Base-by-base conservation (phyloP, 2,888 invertebrate species). In the Acrobeloides nanus region DNA sequence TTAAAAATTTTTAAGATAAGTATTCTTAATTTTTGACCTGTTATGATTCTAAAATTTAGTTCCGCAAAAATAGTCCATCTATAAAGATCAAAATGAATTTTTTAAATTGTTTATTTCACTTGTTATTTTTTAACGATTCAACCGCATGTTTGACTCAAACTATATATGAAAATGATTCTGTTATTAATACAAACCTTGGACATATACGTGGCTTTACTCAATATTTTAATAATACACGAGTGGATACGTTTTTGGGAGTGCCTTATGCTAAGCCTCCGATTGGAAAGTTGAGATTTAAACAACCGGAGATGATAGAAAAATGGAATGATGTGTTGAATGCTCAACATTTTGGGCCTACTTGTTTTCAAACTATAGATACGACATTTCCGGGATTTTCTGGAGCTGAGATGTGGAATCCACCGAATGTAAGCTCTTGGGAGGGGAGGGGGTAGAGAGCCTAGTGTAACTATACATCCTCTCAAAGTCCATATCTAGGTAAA, bases 401-500 rank as follows among this genome's bases (percentile, higher is more conserved):
- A 20, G 84, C 89, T 43, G 84, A 83, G 72, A 87, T 90, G 84
- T 93, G 92, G 92, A 90, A 92, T 77, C 87, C 90, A 35, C 90
- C 90, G 75, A 90, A 89, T 20, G 84, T 83, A 34, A 37, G 40
- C 35, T 35, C 7, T 35, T 61, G 34, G 34, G 65, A 65, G 48
- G 55, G 10, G 49, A 65, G 37, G 57, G 83, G 74, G 93, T 93
- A 80, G 90, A 93, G 78, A 93, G 93, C 76, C 82, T 93, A 45
- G 89, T n/a, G n/a, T n/a, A n/a, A n/a, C n/a, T n/a, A n/a, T n/a
- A n/a, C n/a, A n/a, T n/a, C n/a, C n/a, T n/a, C n/a, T n/a, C n/a
- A n/a, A n/a, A n/a, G n/a, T n/a, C n/a, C n/a, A n/a, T n/a, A n/a
- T n/a, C n/a, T n/a, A n/a, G n/a, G n/a, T n/a, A n/a, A n/a, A n/a